Base-by-base conservation (phyloP, 2,888 invertebrate species). In the Apeira syringaria region DNA sequence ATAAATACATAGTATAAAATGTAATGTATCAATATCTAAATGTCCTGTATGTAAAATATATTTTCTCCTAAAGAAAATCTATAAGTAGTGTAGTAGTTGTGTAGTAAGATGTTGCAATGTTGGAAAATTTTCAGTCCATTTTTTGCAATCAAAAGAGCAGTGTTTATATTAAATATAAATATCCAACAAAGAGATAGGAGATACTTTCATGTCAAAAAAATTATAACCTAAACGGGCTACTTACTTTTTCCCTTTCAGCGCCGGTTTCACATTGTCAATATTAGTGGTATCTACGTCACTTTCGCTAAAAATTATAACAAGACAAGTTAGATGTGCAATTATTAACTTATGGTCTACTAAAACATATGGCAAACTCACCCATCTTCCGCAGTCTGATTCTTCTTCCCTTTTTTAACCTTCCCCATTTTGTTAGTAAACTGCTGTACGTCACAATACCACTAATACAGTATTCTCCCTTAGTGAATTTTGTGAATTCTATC, bases 401-500 rank as follows among this genome's bases (percentile, higher is more conserved):
- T 95, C 89, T 94, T 94, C 78, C 94, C 93, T 86, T 95, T 95
- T 92, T 95, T 95, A 78, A 94, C 92, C 90, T 95, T 95, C 74
- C 94, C 95, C 95, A 95, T 95, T 57, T 64, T 78, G 64, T 59
- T 59, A 52, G 48, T 59, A 51, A 56, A 51, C 49, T 70, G 53
- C 81, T 78, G 77, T 85, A 87, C 70, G 88, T 87, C 74, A 85
- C 83, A 65, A 85, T 81, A 50, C 80, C 86, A 61, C 72, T 74
- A 51, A 70, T 71, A 65, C 76, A 76, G 54, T 79, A 71, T 71
- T 78, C 70, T 63, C 59, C 74, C 74, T 76, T 62, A 57, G 63
- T 72, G 63, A 79, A 77, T 77, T 78, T 79, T 56, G 61, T 74
- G 60, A 80, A 78, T 79, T 80, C 84, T 89, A 87, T 83, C 88